Percentiles rank a stretch among this genome's conserved stretches.
phyloP scores from a whole-genome alignment of 2,797 vertebrate genomes.

The Fistularia tabacaria region DNA sequence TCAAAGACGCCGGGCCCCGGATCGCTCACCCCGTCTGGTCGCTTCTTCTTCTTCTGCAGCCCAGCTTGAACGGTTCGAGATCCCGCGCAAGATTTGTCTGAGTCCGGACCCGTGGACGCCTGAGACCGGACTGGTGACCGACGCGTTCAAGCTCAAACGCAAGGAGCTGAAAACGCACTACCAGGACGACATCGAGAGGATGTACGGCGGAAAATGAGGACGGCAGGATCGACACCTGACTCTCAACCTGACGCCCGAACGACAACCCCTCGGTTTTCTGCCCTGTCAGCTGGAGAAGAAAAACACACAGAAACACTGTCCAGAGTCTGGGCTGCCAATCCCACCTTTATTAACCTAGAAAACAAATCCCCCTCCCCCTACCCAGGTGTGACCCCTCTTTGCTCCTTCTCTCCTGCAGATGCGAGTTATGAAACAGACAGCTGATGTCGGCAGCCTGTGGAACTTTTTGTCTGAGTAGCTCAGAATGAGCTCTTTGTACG shows the following conservation, averaged over 20 bases:
- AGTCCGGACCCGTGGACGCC: constrained; percentile 92
- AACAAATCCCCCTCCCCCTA: constrained; percentile 1
- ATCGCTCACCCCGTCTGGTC: background rate
- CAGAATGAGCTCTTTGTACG: constrained; percentile 22
- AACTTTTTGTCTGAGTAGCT: constrained; percentile 28
- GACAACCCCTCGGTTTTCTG: constrained; percentile 6
- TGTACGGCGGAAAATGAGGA: constrained; percentile 85
- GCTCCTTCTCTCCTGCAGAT: constrained; percentile 47
- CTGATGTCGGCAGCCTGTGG: constrained; percentile 43
- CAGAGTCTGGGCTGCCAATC: background rate
- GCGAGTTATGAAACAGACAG: constrained; percentile 60
- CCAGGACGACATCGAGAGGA: constrained; percentile 86
- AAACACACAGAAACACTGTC: background rate
- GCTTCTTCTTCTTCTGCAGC: constrained; percentile 60
- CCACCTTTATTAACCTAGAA: background rate
- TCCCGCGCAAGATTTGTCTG: constrained; percentile 88
- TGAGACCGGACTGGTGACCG: constrained; percentile 92
- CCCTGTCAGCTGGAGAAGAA: constrained; percentile 28
- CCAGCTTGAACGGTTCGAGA: constrained; percentile 90
- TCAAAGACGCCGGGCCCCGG: too few relatives aligned
- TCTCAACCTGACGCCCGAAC: constrained; percentile 12
- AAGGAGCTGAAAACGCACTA: constrained; percentile 88
- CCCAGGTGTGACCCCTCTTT: constrained; percentile 29
- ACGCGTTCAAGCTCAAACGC: constrained; percentile 94
- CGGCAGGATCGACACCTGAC: constrained; percentile 33